Conservation (phyloP, 2,113 vertebrate species). For the Todiramphus saurophagus region DNA sequence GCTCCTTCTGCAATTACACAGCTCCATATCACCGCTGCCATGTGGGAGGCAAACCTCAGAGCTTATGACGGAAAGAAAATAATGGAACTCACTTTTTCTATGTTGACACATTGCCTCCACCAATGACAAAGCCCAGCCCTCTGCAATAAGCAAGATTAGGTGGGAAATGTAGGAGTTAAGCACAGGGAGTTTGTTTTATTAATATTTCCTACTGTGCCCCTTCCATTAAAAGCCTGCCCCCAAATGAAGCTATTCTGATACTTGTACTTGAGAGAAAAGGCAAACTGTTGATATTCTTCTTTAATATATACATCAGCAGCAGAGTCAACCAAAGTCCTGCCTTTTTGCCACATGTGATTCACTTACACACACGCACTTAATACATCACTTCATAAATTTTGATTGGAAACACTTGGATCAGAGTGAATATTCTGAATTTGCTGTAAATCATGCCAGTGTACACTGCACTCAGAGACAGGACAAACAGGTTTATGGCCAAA, state of each 20-base stretch:
- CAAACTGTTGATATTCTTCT: neutral
- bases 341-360: neutral
- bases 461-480: neutral
- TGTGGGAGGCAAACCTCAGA: neutral
- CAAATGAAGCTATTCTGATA: neutral
- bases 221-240: neutral
- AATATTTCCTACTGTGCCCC: neutral
- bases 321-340: neutral
- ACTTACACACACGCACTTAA: neutral
- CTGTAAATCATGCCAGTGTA: neutral
- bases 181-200: neutral
- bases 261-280: neutral
- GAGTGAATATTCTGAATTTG: neutral
- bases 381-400: neutral
- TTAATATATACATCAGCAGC: neutral
- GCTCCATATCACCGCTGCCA: neutral
- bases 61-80: neutral
- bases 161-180: neutral
- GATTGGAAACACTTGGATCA: neutral
- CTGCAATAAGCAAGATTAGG: constrained; percentile 1
- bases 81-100: constrained; percentile 3
- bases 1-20: neutral
- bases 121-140: neutral
- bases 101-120: constrained; percentile 11
- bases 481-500: constrained; percentile 48